Evolutionary conservation across 2,113 vertebrate species (phyloP).

Genomic region (Illadopsis cleaveri): DNA sequence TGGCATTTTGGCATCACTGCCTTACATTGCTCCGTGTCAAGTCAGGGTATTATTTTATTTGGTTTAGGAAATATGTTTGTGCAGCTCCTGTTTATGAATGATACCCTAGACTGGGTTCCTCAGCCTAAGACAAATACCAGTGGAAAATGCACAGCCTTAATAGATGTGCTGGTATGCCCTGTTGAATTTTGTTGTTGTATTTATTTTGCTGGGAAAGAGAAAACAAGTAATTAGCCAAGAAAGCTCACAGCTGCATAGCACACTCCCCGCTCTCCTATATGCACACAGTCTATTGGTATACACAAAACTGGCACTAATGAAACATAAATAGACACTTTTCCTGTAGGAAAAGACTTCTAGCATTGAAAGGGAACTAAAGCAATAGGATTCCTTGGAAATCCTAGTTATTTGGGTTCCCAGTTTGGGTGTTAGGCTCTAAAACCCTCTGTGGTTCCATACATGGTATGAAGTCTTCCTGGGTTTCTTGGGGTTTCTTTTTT

Average conservation of each 20-base stretch:
- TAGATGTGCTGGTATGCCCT: conserved; percentile 50
- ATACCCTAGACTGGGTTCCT: neutral
- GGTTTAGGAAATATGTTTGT: neutral
- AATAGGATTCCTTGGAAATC: neutral
- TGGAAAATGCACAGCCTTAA: conserved; percentile 41
- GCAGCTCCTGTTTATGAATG: neutral
- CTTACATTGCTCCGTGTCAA: neutral
- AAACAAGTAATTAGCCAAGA: conserved; percentile 69
- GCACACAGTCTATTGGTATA: conserved; percentile 38
- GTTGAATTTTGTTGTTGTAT: conserved; percentile 67
- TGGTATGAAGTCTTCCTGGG: neutral
- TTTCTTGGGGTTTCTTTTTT: neutral
- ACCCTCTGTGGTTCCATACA: neutral
- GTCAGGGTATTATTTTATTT: neutral
- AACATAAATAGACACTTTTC: conserved; percentile 59
- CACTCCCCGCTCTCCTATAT: conserved; percentile 45
- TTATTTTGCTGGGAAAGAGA: conserved; percentile 66
- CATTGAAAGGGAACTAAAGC: conserved; percentile 13
- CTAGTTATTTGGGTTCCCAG: neutral
- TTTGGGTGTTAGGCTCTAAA: neutral
- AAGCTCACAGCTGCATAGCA: conserved; percentile 62
- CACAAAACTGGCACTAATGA: conserved; percentile 58
- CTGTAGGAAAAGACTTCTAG: conserved; percentile 28
- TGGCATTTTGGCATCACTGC: neutral
- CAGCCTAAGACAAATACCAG: conserved; percentile 9